Percentiles rank a stretch among this genome's conserved stretches.
phyloP scores from a whole-genome alignment of 2,797 vertebrate genomes.

The Perdix hodgsoniae region DNA sequence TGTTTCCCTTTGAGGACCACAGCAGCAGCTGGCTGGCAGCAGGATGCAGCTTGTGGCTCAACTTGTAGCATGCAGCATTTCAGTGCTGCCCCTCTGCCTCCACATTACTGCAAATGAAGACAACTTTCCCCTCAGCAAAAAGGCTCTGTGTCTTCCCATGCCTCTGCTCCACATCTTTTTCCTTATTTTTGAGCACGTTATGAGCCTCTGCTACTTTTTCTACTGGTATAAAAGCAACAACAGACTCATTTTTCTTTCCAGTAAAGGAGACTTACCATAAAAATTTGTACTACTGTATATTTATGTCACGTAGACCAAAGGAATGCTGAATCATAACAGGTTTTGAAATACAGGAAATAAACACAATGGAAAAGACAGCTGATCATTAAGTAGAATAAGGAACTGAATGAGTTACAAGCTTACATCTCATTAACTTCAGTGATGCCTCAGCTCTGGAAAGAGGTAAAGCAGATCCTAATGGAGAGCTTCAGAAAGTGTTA shows the following conservation, averaged over 20 bases:
- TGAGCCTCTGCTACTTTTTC: background rate
- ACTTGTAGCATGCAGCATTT: background rate
- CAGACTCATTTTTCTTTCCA: background rate
- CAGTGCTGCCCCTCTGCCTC: background rate
- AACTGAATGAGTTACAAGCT: background rate
- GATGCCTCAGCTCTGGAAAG: background rate
- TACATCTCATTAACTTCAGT: background rate
- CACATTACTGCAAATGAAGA: background rate
- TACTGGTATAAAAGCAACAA: background rate
- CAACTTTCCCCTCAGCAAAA: background rate
- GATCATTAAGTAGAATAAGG: background rate
- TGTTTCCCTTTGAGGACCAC: background rate
- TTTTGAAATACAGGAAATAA: slow-evolving; percentile 3
- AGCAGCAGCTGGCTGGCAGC: background rate
- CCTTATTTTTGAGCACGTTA: background rate
- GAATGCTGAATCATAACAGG: background rate
- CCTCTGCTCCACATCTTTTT: background rate
- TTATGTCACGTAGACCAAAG: background rate
- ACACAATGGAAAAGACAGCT: background rate
- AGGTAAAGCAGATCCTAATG: background rate
- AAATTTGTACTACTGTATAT: background rate
- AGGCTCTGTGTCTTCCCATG: background rate
- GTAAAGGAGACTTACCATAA: background rate
- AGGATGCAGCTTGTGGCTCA: background rate
- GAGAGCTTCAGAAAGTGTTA: background rate